Evolutionary conservation across 2,113 vertebrate species (phyloP), one percentile per base, ranked within the genome.

Genomic region (Amphilophus citrinellus): DNA sequence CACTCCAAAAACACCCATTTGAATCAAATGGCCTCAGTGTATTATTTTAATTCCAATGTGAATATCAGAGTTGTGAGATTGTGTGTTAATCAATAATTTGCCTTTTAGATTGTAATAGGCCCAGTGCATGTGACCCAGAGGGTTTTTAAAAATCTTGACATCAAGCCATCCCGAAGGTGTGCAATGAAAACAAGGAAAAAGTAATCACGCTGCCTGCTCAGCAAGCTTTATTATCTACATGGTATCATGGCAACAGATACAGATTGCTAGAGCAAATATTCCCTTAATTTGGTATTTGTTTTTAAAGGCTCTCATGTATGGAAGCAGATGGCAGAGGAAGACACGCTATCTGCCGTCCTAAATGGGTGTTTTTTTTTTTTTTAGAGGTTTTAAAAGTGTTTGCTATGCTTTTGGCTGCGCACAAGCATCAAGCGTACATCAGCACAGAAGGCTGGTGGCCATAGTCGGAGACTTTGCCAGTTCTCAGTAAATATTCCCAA

Each of bases 221-320:
- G 85, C n/a, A 22, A 84, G 83, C 89, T 80, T 87, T 84, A 91
- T 90, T 82, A 90, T 83, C 84, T 86, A 57, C 62, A 75, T 79
- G 83, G 92, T 93, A 87, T 91, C 93, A 87, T 94, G 90, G 94
- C 92, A 94, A 95, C 94, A 81, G 90, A 86, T 84, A 83, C 77
- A 84, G 80, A 94, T 92, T 89, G 92, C 87, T 88, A 56, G 63
- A 85, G 90, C 87, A 94, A 94, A 93, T 95, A 93, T 87, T 89
- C 77, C 85, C 91, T 79, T 93, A 87, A 91, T 92, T 93, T 80
- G 15, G 56, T 88, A 89, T 94, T 91, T 94, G 89, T 82, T 91
- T 92, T 90, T 71, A 50, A 90, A 89, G 76, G 87, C 60, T 80
- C 80, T 89, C 59, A 58, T 65, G 90, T 84, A 89, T 75, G 79